Evolutionary conservation across 2,888 invertebrate species (phyloP).

Genomic region (Lithophane ornitopus): DNA sequence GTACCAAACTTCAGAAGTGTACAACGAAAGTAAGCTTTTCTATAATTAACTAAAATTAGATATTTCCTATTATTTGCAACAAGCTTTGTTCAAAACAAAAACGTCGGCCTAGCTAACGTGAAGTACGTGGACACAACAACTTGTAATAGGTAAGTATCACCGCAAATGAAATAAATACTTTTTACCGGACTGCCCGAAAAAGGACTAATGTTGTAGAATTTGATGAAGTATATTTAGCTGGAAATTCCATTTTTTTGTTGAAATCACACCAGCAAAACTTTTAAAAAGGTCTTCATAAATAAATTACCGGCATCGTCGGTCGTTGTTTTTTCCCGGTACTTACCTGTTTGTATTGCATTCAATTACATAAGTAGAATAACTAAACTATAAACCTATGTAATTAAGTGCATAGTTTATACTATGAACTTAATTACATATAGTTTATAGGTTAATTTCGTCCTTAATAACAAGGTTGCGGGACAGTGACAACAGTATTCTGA

Average conservation of each 20-base stretch:
- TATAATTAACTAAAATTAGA: not conserved
- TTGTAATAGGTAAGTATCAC: not conserved
- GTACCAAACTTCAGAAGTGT: slow-evolving; percentile 1
- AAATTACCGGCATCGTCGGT: not conserved
- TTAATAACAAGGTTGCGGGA: too few relatives aligned
- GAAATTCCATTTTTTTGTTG: slow-evolving; percentile 6
- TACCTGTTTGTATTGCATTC: not conserved
- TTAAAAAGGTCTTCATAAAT: not conserved
- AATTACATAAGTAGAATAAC: not conserved
- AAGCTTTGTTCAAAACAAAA: not conserved
- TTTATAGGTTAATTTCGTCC: too few relatives aligned
- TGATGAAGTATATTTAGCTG: not conserved
- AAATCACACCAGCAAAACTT: not conserved
- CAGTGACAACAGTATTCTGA: too few relatives aligned
- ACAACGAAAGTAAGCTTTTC: slow-evolving; percentile 40
- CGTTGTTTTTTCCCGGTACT: not conserved
- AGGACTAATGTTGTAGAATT: too few relatives aligned
- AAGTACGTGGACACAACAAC: not conserved
- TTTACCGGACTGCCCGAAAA: too few relatives aligned
- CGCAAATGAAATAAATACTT: not conserved
- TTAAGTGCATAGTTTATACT: too few relatives aligned
- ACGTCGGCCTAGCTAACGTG: not conserved
- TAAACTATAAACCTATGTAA: too few relatives aligned
- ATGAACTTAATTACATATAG: too few relatives aligned
- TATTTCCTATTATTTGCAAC: not conserved